Evolutionary conservation across 2,113 vertebrate species (phyloP).

Genomic region (Phrynocephalus versicolor): DNA sequence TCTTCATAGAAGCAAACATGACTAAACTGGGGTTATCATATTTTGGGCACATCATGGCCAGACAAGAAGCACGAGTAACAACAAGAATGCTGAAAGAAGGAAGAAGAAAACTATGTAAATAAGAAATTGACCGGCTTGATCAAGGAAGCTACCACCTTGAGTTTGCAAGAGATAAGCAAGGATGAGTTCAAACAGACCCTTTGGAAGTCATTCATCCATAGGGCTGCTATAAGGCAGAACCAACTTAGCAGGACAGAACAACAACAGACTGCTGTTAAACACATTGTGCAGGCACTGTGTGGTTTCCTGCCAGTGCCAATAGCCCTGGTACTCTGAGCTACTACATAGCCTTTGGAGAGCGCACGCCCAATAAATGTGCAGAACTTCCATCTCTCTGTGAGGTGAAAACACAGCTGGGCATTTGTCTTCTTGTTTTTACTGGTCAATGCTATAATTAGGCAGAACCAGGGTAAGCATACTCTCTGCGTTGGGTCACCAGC

Average conservation of each 20-base stretch:
- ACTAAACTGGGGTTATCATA: too few species aligned
- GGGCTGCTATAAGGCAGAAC: too few species aligned
- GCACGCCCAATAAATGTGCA: background rate
- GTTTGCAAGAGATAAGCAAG: too few species aligned
- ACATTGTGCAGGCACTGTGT: background rate
- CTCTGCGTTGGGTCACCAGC: background rate
- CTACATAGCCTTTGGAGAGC: background rate
- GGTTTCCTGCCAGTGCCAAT: background rate
- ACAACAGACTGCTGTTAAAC: background rate
- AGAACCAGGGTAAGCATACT: background rate
- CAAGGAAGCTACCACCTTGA: too few species aligned
- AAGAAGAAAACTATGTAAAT: too few species aligned
- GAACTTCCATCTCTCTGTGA: background rate
- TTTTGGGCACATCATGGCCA: too few species aligned
- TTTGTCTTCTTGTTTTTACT: conserved; percentile 9
- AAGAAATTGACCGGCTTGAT: too few species aligned
- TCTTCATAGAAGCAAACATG: too few species aligned
- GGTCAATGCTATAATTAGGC: background rate
- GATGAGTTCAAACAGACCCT: too few species aligned
- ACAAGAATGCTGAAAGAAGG: too few species aligned
- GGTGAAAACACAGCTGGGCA: background rate
- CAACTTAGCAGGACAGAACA: background rate
- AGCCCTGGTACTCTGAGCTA: background rate
- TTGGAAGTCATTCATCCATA: too few species aligned
- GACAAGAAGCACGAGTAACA: too few species aligned